phyloP scores from a whole-genome alignment of 2,888 invertebrate genomes.

The Philereme transversata region DNA sequence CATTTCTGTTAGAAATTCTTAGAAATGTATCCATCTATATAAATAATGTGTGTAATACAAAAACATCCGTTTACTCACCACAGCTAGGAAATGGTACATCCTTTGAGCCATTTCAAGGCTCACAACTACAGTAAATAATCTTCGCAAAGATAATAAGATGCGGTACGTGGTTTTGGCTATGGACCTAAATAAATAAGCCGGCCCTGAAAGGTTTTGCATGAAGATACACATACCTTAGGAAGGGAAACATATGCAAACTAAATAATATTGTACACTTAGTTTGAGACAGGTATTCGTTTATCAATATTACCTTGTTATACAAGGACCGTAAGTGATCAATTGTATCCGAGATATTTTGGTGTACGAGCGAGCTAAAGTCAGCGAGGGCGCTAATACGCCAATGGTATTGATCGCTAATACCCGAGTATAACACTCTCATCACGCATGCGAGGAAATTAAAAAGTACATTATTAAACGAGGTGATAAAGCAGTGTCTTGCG shows the following conservation, averaged over 20 bases:
- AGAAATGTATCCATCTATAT: too few relatives aligned
- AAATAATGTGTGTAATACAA: neutral
- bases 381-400: too few relatives aligned
- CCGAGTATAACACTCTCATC: too few relatives aligned
- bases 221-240: slow-evolving; percentile 14
- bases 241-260: slow-evolving; percentile 3
- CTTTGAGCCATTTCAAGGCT: slow-evolving; percentile 14
- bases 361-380: neutral
- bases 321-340: too few relatives aligned
- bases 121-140: slow-evolving; percentile 19
- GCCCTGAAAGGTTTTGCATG: slow-evolving; percentile 22
- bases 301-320: too few relatives aligned
- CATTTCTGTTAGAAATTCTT: too few relatives aligned
- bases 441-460: too few relatives aligned
- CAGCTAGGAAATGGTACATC: neutral
- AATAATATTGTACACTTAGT: neutral
- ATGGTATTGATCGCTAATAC: too few relatives aligned
- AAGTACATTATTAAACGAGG: too few relatives aligned
- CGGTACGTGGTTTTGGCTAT: slow-evolving; percentile 14
- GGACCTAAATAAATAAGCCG: slow-evolving; percentile 27
- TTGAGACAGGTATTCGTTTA: slow-evolving; percentile 5
- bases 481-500: too few relatives aligned
- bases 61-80: neutral
- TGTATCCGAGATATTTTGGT: neutral
- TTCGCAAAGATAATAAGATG: slow-evolving; percentile 24